phyloP scores from a whole-genome alignment of 2,113 vertebrate genomes.

The Megaceryle maxima region DNA sequence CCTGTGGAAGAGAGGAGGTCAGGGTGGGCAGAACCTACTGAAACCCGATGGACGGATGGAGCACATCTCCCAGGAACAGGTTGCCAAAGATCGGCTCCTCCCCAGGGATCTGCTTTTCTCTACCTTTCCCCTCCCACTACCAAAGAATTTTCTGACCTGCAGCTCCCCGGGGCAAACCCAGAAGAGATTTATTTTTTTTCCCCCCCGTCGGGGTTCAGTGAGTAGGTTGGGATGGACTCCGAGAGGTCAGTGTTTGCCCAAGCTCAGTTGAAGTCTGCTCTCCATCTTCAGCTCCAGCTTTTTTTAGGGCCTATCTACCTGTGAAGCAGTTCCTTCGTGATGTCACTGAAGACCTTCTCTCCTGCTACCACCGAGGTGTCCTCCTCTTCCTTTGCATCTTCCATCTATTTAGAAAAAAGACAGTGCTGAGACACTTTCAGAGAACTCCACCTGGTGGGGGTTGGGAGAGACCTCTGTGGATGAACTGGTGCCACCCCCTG shows the following conservation, averaged over 20 bases:
- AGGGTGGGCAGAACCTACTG: neutral
- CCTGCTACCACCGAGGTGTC: accelerated
- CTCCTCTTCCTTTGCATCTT: neutral
- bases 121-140: neutral
- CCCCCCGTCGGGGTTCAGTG: neutral
- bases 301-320: slow-evolving; percentile 40
- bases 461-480: too few species aligned
- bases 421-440: too few species aligned
- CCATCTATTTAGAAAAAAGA: neutral
- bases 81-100: neutral
- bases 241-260: neutral
- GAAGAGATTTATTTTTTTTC: neutral
- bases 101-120: neutral
- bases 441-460: too few species aligned
- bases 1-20: slow-evolving; percentile 59
- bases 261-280: neutral
- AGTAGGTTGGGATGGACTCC: neutral
- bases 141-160: neutral
- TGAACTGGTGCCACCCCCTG: too few species aligned
- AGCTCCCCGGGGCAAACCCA: neutral
- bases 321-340: slow-evolving; percentile 59
- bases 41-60: neutral
- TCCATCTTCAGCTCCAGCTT: neutral
- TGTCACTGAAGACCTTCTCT: slow-evolving; percentile 57
- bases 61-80: neutral